Evolutionary conservation across 1,140 invertebrate species (phyloP).

Genomic region (Calephelis nemesis): DNA sequence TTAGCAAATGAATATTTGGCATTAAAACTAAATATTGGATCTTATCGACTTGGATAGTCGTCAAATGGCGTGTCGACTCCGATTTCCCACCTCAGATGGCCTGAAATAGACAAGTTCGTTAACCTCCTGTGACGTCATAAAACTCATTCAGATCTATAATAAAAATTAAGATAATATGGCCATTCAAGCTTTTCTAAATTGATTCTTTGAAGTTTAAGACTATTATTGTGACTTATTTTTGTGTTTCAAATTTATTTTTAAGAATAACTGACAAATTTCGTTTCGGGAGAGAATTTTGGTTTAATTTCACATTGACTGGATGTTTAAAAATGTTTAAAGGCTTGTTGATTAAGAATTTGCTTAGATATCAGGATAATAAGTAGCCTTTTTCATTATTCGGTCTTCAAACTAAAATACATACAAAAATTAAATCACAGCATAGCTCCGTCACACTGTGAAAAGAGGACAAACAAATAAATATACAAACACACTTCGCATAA

Average conservation of each 20-base stretch:
- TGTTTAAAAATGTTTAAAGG: too few species aligned
- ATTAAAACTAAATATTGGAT: background rate
- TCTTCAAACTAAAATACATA: too few species aligned
- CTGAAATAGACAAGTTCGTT: conserved; percentile 49
- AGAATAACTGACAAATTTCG: too few species aligned
- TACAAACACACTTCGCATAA: too few species aligned
- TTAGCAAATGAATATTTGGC: background rate
- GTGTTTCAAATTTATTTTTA: conserved; percentile 1
- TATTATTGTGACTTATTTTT: conserved; percentile 12
- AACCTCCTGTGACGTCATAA: conserved; percentile 25
- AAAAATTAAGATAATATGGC: conserved; percentile 5
- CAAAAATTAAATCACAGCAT: too few species aligned
- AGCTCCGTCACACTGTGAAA: too few species aligned
- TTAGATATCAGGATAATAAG: too few species aligned
- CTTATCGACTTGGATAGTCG: conserved; percentile 23
- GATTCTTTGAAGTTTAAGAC: background rate
- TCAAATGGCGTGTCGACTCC: conserved; percentile 30
- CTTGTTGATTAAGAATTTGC: too few species aligned
- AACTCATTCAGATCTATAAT: conserved; percentile 31
- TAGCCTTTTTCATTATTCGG: too few species aligned
- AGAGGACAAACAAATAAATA: too few species aligned
- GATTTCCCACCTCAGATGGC: conserved; percentile 50
- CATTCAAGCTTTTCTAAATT: background rate
- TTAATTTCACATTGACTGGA: too few species aligned
- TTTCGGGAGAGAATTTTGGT: too few species aligned